Evolutionary conservation across 2,797 vertebrate genomes (phyloP).

Genomic region (Myotis daubentonii): DNA sequence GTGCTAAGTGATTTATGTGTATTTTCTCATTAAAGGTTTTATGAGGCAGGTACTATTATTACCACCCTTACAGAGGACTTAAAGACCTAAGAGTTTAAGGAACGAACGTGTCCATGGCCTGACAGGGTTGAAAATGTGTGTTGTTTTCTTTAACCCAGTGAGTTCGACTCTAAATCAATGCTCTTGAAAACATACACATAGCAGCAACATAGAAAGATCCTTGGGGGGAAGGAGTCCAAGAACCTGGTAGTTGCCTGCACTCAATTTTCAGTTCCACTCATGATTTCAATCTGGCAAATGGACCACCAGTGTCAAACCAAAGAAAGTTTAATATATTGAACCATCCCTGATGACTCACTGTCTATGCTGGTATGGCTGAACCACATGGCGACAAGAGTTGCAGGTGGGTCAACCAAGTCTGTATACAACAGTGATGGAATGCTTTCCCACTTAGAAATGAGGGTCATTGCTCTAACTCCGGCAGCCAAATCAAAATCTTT

Average conservation of each 20-base stretch:
- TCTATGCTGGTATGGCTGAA: background rate
- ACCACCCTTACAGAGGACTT: background rate
- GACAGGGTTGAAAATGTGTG: background rate
- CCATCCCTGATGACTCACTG: background rate
- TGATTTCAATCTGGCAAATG: background rate
- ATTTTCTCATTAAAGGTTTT: constrained; percentile 22
- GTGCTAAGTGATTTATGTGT: background rate
- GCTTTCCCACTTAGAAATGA: background rate
- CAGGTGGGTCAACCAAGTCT: background rate
- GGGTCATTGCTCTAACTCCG: constrained; percentile 60
- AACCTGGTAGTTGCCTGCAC: background rate
- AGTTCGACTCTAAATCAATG: background rate
- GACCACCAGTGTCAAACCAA: background rate
- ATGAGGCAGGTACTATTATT: constrained; percentile 15
- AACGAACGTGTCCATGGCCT: background rate
- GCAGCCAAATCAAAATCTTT: constrained; percentile 60
- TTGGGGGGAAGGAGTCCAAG: constrained; percentile 20
- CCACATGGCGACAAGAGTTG: background rate
- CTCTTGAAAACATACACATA: background rate
- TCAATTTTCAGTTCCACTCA: background rate
- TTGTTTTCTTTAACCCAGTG: background rate
- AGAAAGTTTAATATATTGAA: background rate
- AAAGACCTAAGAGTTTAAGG: background rate
- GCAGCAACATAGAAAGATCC: background rate
- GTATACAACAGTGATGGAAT: background rate